phyloP scores from a whole-genome alignment of 2,888 invertebrate species.

The Apamea epomidion region DNA sequence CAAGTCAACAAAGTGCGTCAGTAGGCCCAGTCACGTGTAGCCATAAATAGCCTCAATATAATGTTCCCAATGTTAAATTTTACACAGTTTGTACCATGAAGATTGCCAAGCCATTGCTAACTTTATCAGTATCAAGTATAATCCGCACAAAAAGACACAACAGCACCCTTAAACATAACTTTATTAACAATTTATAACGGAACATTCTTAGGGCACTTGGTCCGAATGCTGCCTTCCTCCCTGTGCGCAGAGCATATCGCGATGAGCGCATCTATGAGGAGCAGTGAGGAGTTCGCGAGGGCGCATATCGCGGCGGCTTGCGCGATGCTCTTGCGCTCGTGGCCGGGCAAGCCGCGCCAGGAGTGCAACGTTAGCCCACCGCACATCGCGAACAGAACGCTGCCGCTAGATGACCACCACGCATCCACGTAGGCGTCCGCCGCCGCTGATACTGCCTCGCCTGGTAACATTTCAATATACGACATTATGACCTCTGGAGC shows the following conservation, averaged over 20 bases:
- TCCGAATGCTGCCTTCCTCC: slow-evolving; percentile 75
- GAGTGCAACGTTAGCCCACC: slow-evolving; percentile 78
- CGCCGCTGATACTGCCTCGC: slow-evolving; percentile 84
- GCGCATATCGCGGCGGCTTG: slow-evolving; percentile 80
- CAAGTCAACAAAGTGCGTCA: slow-evolving; percentile 25
- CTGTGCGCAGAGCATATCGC: slow-evolving; percentile 81
- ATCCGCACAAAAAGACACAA: slow-evolving; percentile 22
- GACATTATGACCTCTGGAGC: neutral
- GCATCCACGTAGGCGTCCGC: slow-evolving; percentile 86
- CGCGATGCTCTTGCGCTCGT: slow-evolving; percentile 75
- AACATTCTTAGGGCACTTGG: slow-evolving; percentile 72
- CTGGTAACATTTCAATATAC: slow-evolving; percentile 65
- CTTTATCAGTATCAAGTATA: neutral
- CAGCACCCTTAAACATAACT: slow-evolving; percentile 54
- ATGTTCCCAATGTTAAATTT: neutral
- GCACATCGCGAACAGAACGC: slow-evolving; percentile 78
- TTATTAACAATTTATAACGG: slow-evolving; percentile 57
- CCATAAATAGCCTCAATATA: neutral
- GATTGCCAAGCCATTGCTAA: neutral
- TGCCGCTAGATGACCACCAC: slow-evolving; percentile 86
- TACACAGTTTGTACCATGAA: neutral
- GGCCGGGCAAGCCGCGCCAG: slow-evolving; percentile 80
- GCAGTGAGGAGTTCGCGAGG: slow-evolving; percentile 77
- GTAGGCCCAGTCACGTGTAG: slow-evolving; percentile 3
- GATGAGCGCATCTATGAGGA: slow-evolving; percentile 79